phyloP scores from a whole-genome alignment of 2,888 invertebrate genomes.

The Myopa testacea region DNA sequence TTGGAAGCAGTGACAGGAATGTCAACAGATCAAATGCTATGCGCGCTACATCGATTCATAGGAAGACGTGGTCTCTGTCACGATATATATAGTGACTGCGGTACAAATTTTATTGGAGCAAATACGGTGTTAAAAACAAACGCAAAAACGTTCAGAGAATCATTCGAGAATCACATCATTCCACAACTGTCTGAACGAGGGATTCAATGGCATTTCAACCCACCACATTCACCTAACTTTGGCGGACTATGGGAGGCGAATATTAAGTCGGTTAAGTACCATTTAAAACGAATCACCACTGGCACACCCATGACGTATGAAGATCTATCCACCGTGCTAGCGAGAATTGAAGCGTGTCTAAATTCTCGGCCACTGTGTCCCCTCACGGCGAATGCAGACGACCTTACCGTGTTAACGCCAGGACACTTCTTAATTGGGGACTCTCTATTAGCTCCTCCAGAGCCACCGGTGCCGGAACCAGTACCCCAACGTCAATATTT shows the following conservation, averaged over 20 bases:
- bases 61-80: slow-evolving; percentile 31
- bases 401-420: background rate
- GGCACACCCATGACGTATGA: background rate
- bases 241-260: slow-evolving; percentile 4
- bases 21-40: slow-evolving; percentile 21
- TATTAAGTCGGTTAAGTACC: background rate
- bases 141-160: background rate
- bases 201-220: background rate
- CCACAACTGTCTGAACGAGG: background rate
- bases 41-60: slow-evolving; percentile 35
- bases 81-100: background rate
- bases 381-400: background rate
- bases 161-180: background rate
- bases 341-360: background rate
- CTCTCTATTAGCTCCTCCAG: background rate
- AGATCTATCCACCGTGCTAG: background rate
- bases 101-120: slow-evolving; percentile 34
- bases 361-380: slow-evolving; percentile 3
- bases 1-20: slow-evolving; percentile 41
- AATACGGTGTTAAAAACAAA: background rate
- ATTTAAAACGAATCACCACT: background rate
- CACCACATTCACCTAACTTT: background rate
- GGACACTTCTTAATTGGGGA: background rate
- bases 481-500: background rate
- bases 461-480: background rate